Conservation (phyloP, 2,113 vertebrate species). For the Smithornis capensis region DNA sequence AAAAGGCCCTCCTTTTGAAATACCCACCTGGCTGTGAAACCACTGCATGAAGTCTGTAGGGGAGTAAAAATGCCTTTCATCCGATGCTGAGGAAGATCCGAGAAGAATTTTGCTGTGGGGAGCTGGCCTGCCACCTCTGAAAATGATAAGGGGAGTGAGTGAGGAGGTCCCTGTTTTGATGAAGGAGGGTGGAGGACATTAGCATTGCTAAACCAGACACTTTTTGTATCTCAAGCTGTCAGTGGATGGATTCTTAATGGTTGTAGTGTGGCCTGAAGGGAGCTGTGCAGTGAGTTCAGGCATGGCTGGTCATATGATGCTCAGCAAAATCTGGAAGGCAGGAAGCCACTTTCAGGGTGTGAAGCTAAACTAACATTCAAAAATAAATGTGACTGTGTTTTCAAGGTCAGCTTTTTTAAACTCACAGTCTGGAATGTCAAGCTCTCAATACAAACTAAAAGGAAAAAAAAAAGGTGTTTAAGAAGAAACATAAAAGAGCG, state of each 20-base stretch:
- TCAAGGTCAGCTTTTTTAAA: conserved; percentile 60
- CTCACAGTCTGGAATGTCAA: background rate
- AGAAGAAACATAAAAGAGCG: background rate
- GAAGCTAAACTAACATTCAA: conserved; percentile 32
- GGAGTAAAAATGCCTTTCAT: background rate
- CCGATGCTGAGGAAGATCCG: background rate
- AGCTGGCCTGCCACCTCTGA: background rate
- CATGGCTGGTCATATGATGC: background rate
- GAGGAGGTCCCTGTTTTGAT: background rate
- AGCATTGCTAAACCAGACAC: background rate
- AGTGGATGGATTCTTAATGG: background rate
- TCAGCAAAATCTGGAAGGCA: conserved; percentile 13
- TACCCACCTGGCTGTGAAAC: background rate
- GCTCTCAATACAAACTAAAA: background rate
- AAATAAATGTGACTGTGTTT: conserved; percentile 43
- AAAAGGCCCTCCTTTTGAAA: background rate
- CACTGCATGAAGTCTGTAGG: background rate
- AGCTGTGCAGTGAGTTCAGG: background rate
- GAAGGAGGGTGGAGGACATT: background rate
- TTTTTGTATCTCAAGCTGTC: background rate
- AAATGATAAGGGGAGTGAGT: background rate
- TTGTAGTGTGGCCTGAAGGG: background rate
- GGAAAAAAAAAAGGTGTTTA: background rate
- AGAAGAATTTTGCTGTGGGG: background rate
- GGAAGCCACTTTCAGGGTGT: conserved; percentile 36